Conservation (phyloP, 2,797 vertebrate species). For the Eleutherodactylus coqui region DNA sequence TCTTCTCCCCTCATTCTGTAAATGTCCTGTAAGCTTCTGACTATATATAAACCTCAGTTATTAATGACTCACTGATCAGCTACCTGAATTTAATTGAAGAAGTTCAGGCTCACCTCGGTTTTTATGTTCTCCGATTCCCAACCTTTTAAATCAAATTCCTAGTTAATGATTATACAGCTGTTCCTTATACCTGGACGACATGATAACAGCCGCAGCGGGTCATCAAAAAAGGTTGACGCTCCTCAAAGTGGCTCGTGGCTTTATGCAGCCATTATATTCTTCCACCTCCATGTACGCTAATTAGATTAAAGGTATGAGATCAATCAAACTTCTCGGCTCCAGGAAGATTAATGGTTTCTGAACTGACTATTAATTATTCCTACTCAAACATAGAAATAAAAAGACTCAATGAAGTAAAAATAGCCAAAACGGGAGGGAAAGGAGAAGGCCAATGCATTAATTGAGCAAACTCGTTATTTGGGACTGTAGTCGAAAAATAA, state of each 20-base stretch:
- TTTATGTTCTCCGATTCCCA: conserved; percentile 56
- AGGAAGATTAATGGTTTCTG: conserved; percentile 75
- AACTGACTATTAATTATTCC: conserved; percentile 75
- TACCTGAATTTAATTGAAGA: not conserved
- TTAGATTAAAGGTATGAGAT: conserved; percentile 75
- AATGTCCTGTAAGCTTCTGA: not conserved
- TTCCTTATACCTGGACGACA: conserved; percentile 48
- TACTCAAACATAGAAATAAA: conserved; percentile 64
- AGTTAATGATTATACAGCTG: conserved; percentile 46
- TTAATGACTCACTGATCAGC: conserved; percentile 44
- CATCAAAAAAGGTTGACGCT: conserved; percentile 61
- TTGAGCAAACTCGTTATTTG: conserved; percentile 61
- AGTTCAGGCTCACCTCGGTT: conserved; percentile 25
- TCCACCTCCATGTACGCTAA: conserved; percentile 68
- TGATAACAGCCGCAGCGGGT: conserved; percentile 45
- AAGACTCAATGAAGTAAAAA: conserved; percentile 63
- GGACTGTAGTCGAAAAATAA: not conserved
- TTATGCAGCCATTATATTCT: conserved; percentile 67
- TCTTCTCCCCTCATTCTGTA: not conserved
- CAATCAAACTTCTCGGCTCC: conserved; percentile 71
- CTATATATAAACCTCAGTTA: conserved; percentile 35
- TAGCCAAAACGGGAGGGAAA: conserved; percentile 61
- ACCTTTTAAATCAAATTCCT: conserved; percentile 62
- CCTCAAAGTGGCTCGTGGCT: conserved; percentile 55
- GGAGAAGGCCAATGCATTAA: conserved; percentile 56